A percentile compares a stretch with the other conserved stretches of the same genome.
These are phyloP conservation scores for Lophotriccus pileatus DNA, from an alignment of 2,797 vertebrate genomes.

Conservation along the genomic window DNA sequence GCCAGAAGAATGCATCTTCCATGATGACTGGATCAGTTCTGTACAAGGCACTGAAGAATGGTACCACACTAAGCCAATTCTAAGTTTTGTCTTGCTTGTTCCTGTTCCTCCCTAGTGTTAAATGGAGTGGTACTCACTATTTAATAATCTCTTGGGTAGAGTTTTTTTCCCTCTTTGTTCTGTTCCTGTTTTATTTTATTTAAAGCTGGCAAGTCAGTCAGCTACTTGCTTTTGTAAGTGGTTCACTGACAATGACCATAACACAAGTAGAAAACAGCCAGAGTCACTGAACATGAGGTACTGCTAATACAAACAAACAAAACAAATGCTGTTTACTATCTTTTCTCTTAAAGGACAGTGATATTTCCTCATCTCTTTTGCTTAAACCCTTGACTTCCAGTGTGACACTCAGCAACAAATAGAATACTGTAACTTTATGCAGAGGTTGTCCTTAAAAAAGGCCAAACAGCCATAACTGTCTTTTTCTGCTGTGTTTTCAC, in stretches of 20 bases:
- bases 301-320: not conserved
- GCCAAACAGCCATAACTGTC: not conserved
- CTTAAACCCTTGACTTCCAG: not conserved
- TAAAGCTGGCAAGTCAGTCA: not conserved
- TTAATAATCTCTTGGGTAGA: not conserved
- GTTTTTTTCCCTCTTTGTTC: not conserved
- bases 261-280: not conserved
- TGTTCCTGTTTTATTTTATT: not conserved
- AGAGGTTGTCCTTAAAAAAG: not conserved
- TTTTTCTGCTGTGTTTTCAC: not conserved
- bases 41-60: constrained; percentile 88
- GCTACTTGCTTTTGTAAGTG: not conserved
- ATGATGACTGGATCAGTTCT: constrained; percentile 97
- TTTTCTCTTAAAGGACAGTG: not conserved
- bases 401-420: not conserved
- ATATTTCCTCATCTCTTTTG: not conserved
- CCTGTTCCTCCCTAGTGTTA: not conserved
- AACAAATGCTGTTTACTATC: not conserved
- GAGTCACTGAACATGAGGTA: not conserved
- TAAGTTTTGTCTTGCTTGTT: not conserved
- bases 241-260: not conserved
- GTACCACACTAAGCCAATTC: constrained; percentile 64
- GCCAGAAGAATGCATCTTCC: constrained; percentile 94
- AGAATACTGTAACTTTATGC: not conserved
- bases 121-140: not conserved